A percentile compares a stretch with the other conserved stretches of the same genome.
phyloP scores from a whole-genome alignment of 1,140 invertebrate genomes.

The Drosophila nannoptera region DNA sequence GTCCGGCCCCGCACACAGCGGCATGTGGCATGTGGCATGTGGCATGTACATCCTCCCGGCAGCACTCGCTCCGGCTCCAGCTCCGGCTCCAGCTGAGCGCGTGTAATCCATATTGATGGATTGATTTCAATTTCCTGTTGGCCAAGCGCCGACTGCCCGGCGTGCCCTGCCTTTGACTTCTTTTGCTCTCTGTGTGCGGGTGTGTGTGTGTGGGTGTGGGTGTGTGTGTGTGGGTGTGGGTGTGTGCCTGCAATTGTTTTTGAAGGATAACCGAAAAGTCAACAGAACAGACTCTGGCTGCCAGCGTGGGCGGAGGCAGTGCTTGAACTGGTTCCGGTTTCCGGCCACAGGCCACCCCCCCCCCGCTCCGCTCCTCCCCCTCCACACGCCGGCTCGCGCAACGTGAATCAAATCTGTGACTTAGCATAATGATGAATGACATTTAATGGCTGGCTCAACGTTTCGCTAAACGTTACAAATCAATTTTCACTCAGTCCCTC shows the following conservation, averaged over 20 bases:
- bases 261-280: slow-evolving; percentile 54
- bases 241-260: slow-evolving; percentile 37
- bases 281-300: slow-evolving; percentile 13
- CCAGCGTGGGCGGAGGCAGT: neutral
- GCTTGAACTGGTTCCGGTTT: slow-evolving; percentile 69
- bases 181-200: slow-evolving; percentile 14
- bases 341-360: slow-evolving; percentile 40
- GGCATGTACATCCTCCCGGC: neutral
- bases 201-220: no score
- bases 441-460: slow-evolving; percentile 58
- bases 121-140: slow-evolving; percentile 79
- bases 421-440: slow-evolving; percentile 77
- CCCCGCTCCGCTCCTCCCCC: neutral
- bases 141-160: slow-evolving; percentile 19
- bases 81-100: slow-evolving; percentile 24
- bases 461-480: slow-evolving; percentile 71
- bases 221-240: no score
- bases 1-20: neutral
- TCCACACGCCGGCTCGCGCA: no score
- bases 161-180: slow-evolving; percentile 39
- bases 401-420: slow-evolving; percentile 36
- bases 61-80: no score
- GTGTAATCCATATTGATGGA: slow-evolving; percentile 78
- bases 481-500: slow-evolving; percentile 56
- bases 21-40: no score